Evolutionary conservation across 2,888 invertebrate species (phyloP).

Genomic region (Amiota mariae): DNA sequence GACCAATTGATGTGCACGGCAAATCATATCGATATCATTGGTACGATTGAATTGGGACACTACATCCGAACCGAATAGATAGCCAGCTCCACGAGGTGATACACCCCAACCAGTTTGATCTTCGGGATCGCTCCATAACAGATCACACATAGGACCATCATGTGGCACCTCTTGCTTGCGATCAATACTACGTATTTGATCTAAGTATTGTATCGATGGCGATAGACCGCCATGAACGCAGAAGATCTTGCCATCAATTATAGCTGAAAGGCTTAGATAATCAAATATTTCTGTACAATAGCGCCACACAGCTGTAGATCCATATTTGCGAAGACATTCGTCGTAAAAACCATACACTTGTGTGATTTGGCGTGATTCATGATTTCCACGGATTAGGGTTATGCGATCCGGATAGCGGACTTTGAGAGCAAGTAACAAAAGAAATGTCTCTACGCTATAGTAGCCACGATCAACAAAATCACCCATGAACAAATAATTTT

Average conservation of each 20-base stretch:
- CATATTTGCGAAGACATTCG: constrained; percentile 98
- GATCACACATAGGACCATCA: constrained; percentile 99
- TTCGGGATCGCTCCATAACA: constrained; percentile 99
- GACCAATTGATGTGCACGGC: constrained; percentile 98
- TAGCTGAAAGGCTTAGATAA: constrained; percentile 95
- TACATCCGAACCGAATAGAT: constrained; percentile 97
- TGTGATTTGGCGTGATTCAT: constrained; percentile 99
- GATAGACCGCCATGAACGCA: constrained; percentile 99
- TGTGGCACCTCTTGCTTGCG: constrained; percentile 99
- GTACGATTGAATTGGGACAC: constrained; percentile 97
- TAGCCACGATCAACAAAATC: constrained; percentile 99
- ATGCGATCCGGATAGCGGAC: constrained; percentile 99
- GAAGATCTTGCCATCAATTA: constrained; percentile 98
- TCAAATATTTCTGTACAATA: constrained; percentile 99
- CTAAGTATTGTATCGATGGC: constrained; percentile 97
- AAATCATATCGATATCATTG: constrained; percentile 99
- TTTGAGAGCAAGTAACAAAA: constrained; percentile 95
- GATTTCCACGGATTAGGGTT: constrained; percentile 97
- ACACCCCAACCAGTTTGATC: constrained; percentile 94
- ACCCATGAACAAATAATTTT: constrained; percentile 99
- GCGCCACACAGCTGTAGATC: constrained; percentile 98
- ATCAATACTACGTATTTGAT: constrained; percentile 98
- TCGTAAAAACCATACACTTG: constrained; percentile 99
- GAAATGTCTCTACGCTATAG: constrained; percentile 98
- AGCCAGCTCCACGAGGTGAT: constrained; percentile 98